Percentiles rank a stretch among this genome's conserved stretches.
Evolutionary conservation across 2,797 vertebrate genomes (phyloP).

Genomic region (Anas flavirostris): DNA sequence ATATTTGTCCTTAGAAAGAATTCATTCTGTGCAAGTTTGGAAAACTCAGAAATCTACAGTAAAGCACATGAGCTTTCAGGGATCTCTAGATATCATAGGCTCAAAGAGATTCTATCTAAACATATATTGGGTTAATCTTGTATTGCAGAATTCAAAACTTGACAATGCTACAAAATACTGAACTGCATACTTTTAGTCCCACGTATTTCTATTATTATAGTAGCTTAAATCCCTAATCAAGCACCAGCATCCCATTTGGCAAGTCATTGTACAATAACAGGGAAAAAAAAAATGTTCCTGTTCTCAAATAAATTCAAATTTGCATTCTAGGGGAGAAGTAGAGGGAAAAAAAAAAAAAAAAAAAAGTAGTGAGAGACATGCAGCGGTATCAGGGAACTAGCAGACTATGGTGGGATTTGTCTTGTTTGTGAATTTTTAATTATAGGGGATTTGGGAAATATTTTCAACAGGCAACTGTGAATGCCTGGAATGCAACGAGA

Average conservation of each 20-base stretch:
- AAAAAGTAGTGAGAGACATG: not conserved
- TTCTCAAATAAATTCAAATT: constrained; percentile 18
- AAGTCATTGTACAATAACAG: not conserved
- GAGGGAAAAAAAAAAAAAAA: not conserved
- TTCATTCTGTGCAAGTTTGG: not conserved
- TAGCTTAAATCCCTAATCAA: constrained; percentile 7
- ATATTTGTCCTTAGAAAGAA: constrained; percentile 33
- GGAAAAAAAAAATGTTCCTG: not conserved
- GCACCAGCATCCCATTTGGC: not conserved
- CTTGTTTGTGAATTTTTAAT: not conserved
- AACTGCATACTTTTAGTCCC: not conserved
- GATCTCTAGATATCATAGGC: not conserved
- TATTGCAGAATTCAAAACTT: not conserved
- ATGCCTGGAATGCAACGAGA: not conserved
- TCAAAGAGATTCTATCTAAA: not conserved
- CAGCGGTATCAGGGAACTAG: not conserved
- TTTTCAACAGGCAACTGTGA: not conserved
- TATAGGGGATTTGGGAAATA: not conserved
- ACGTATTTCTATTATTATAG: not conserved
- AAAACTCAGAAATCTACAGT: not conserved
- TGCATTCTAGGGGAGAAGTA: constrained; percentile 15
- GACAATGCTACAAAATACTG: not conserved
- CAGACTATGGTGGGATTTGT: not conserved
- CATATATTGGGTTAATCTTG: not conserved
- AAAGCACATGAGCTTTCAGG: not conserved